phyloP scores from a whole-genome alignment of 2,113 vertebrate genomes.

The Spilogale gracilis region DNA sequence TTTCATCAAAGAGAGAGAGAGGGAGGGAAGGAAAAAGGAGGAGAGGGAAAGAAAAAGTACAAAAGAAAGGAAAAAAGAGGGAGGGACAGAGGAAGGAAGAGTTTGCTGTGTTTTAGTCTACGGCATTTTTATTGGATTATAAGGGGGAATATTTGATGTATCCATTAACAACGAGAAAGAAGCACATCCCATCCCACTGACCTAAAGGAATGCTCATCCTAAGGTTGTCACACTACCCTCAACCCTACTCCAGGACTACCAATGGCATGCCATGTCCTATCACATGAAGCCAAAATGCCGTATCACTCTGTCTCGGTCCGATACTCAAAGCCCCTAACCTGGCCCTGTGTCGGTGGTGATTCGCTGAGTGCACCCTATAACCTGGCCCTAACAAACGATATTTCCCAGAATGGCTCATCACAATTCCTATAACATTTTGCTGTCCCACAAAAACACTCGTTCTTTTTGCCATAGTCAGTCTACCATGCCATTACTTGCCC shows the following conservation, averaged over 20 bases:
- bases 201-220: background rate
- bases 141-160: background rate
- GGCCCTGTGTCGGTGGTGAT: too few species aligned
- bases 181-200: background rate
- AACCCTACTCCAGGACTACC: background rate
- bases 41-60: fast-evolving
- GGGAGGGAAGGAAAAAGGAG: fast-evolving
- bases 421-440: background rate
- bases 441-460: background rate
- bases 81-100: background rate
- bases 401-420: background rate
- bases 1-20: background rate
- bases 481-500: background rate
- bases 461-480: background rate
- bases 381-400: background rate
- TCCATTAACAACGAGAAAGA: background rate
- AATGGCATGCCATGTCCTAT: background rate
- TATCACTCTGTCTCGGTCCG: background rate
- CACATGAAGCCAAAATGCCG: background rate
- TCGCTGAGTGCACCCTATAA: too few species aligned
- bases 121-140: background rate
- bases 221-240: background rate
- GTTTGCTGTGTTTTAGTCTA: background rate
- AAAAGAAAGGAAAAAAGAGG: fast-evolving
- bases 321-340: background rate